Percentiles rank a stretch among this genome's conserved stretches.
These are phyloP conservation scores for Melanotaenia pygmaea DNA, from an alignment of 2,797 vertebrate species.

Conservation along the genomic window DNA sequence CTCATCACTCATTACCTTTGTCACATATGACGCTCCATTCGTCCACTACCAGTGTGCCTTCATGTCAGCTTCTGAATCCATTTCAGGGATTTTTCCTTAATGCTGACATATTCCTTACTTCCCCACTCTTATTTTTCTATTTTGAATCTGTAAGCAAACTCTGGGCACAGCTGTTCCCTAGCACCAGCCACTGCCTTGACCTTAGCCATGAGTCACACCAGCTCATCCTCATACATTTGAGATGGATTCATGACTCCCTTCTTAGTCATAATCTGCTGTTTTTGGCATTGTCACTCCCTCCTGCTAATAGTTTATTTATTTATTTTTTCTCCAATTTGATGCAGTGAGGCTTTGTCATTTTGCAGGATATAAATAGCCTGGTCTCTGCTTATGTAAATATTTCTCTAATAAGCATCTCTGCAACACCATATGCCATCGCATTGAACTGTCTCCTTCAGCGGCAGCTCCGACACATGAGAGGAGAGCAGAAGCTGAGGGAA, in stretches of 20 bases:
- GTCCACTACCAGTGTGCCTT: neutral
- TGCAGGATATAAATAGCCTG: conserved; percentile 50
- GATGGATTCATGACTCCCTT: conserved; percentile 22
- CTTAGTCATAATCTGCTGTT: conserved; percentile 22
- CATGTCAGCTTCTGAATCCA: conserved; percentile 3
- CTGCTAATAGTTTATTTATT: conserved; percentile 2
- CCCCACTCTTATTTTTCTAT: neutral
- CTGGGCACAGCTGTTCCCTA: conserved; percentile 3
- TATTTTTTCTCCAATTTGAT: conserved; percentile 11
- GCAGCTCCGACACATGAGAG: neutral
- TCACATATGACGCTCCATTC: neutral
- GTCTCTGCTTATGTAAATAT: conserved; percentile 47
- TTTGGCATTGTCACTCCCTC: conserved; percentile 22
- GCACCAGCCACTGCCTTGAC: neutral
- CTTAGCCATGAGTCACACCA: conserved; percentile 13
- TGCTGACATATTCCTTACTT: neutral
- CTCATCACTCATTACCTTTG: neutral
- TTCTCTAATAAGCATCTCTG: conserved; percentile 40
- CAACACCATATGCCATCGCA: conserved; percentile 21
- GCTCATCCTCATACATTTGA: conserved; percentile 1
- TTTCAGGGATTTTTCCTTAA: conserved; percentile 1
- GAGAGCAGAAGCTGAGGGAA: neutral
- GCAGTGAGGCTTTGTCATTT: conserved; percentile 35
- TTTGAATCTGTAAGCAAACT: conserved; percentile 23
- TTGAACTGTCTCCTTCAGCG: conserved; percentile 27